Evolutionary conservation across 53 echinoderm and acorn worm genomes (phyloP).

Genomic region (Astropecten irregularis): DNA sequence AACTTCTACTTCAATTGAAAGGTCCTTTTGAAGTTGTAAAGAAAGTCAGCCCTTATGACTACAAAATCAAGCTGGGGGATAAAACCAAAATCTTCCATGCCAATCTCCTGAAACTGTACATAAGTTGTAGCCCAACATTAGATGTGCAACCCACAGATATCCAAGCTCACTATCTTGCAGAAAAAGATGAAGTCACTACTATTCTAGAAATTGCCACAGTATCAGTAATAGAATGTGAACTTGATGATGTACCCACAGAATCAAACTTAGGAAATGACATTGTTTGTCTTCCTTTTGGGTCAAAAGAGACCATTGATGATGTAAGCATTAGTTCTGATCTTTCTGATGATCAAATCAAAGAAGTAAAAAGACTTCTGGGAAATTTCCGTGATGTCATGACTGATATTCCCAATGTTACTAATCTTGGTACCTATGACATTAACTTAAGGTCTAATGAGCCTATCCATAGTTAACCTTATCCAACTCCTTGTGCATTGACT

Average conservation of each 20-base stretch:
- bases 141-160: too few species aligned
- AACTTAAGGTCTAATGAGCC: not conserved
- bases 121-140: not conserved
- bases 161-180: too few species aligned
- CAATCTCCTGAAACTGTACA: constrained; percentile 49
- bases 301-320: not conserved
- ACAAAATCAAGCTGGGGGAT: constrained; percentile 19
- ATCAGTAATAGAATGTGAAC: not conserved
- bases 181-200: too few species aligned
- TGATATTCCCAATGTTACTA: not conserved
- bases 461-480: constrained; percentile 22
- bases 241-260: not conserved
- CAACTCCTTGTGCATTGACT: constrained; percentile 20
- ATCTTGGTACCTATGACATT: not conserved
- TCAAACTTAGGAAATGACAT: not conserved
- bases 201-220: not conserved
- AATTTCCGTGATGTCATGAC: not conserved
- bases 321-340: not conserved
- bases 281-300: not conserved
- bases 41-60: constrained; percentile 14
- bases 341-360: not conserved
- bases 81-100: constrained; percentile 45
- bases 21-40: constrained; percentile 51
- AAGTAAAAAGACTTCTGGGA: not conserved
- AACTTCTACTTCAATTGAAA: constrained; percentile 66